These are phyloP conservation scores for Catamblyrhynchus diadema DNA, from an alignment of 2,797 vertebrate genomes.

Conservation along the genomic window DNA sequence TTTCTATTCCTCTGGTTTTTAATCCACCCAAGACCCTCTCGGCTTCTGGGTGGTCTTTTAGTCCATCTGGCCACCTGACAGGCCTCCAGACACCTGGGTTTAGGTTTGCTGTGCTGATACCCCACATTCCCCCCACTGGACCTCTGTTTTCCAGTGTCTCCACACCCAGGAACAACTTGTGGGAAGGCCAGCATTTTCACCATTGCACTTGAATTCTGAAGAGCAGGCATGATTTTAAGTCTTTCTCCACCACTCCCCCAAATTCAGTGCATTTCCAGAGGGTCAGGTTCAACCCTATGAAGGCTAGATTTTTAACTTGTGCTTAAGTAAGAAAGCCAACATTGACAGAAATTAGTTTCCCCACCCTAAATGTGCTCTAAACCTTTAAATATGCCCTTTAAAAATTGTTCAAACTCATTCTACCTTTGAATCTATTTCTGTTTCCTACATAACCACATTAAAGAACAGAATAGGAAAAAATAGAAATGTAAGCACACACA, in stretches of 20 bases:
- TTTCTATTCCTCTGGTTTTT: not conserved
- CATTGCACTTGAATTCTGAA: not conserved
- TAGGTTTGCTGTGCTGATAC: not conserved
- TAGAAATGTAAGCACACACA: not conserved
- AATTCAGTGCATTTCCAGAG: not conserved
- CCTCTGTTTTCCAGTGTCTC: not conserved
- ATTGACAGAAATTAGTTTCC: not conserved
- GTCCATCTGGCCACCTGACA: not conserved
- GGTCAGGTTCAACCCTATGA: not conserved
- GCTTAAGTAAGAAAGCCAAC: not conserved
- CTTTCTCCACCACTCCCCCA: not conserved
- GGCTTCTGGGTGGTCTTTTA: not conserved
- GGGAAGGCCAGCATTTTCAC: not conserved
- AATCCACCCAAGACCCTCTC: not conserved
- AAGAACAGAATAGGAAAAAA: not conserved
- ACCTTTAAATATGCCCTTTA: not conserved
- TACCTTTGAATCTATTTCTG: constrained; percentile 3
- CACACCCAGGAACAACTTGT: not conserved
- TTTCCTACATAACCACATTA: not conserved
- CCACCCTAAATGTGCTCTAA: not conserved
- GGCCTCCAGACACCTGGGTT: not conserved
- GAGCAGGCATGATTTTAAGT: not conserved
- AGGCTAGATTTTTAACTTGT: not conserved
- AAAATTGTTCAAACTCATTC: not conserved
- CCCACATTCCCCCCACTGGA: not conserved